Percentiles rank a stretch among this genome's conserved stretches.
phyloP scores from a whole-genome alignment of 2,888 invertebrate species.

The Drosophila multiciliata region DNA sequence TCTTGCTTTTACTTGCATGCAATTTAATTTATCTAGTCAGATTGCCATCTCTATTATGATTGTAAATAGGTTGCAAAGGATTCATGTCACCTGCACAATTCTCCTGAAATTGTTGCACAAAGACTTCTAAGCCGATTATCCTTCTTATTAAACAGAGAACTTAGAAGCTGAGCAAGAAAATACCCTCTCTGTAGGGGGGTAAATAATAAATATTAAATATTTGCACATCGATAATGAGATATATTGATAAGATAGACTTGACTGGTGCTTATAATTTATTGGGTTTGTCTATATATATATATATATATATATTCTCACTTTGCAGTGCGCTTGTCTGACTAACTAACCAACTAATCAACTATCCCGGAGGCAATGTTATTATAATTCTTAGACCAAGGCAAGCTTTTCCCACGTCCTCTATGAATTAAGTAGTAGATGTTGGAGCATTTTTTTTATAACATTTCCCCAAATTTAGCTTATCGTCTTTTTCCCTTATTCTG shows the following conservation, averaged over 20 bases:
- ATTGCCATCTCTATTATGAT: not conserved
- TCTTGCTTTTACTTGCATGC: not conserved
- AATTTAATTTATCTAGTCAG: not conserved
- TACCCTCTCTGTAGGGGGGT: not conserved
- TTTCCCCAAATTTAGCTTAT: not conserved
- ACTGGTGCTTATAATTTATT: not conserved
- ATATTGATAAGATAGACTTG: not conserved
- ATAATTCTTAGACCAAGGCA: not conserved
- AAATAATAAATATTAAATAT: not conserved
- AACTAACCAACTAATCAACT: not conserved
- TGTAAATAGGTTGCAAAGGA: not conserved
- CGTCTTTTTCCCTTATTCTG: not conserved
- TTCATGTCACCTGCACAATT: not conserved
- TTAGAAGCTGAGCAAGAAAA: no score
- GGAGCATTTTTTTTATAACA: not conserved
- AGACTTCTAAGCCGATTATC: slow-evolving; percentile 9
- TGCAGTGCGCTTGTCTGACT: not conserved
- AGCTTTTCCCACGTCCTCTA: not conserved
- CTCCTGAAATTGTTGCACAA: not conserved
- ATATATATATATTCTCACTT: no score
- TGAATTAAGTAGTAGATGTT: not conserved
- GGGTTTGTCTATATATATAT: not conserved
- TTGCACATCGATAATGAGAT: not conserved
- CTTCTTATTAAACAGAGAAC: not conserved
- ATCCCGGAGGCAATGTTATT: not conserved